Base-by-base conservation (phyloP, 2,113 vertebrate genomes). In the Miniopterus natalensis region DNA sequence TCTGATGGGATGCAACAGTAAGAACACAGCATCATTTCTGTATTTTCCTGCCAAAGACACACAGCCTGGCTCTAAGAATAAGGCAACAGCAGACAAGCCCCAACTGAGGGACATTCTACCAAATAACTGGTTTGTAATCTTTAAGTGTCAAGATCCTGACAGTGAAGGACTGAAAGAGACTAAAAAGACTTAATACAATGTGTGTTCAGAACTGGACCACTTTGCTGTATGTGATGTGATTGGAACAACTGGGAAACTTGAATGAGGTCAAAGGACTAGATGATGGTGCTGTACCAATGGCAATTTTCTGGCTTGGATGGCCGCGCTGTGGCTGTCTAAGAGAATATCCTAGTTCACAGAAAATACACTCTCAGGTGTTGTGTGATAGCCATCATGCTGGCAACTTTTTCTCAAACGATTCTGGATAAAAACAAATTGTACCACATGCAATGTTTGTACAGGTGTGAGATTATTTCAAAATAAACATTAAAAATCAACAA, bases 401-500 rank as follows among this genome's bases (percentile, higher is more conserved):
- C 25, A 94, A 90, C 59, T 65, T 63, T 70, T 36, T 61, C 90
- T 80, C 70, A 70, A 84, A 74, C n/a, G 40, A 47, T 20, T 90
- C 27, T 57, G 15, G 51, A 61, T 59, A 59, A 96, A 85, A 79
- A 61, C 25, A 77, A 84, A 47, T 21, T 55, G 18, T 31, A 55
- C 11, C 73, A 73, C 53, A 40, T 55, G 8, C 10, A 49, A 74
- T 63, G 73, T 85, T 71, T 80, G 77, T 74, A 25, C 18, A 77
- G 45, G 55, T 68, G 47, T 90, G 61, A 94, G 51, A 84, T 29
- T 71, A 36, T 57, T 85, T 86, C 42, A 78, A 93, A 96, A 89
- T 92, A 53, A 92, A 96, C 92, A 78, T 47, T 21, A 77, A 73
- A 95, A 85, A 65, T 63, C 49, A 93, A 51, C 80, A 80, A 80